Conservation (phyloP, 2,113 vertebrate species). For the Ancistrus triradiatus region DNA sequence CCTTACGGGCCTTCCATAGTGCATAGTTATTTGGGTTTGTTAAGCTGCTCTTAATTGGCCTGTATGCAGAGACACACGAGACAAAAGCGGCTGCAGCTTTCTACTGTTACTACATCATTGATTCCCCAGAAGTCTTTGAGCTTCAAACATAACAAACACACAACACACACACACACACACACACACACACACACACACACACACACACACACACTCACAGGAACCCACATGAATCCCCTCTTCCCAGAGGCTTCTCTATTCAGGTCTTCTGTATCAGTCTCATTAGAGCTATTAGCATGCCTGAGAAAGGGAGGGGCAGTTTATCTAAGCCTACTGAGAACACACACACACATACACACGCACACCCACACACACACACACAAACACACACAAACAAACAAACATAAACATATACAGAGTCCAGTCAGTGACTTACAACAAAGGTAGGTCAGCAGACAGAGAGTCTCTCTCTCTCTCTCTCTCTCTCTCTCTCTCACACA, state of each 20-base stretch:
- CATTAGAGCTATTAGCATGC: constrained; percentile 49
- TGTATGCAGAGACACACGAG: no score
- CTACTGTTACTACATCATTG: constrained; percentile 27
- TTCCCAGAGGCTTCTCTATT: constrained; percentile 35
- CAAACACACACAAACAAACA: no score
- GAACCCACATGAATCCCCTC: no score
- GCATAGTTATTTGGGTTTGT: no score
- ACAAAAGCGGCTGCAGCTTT: constrained; percentile 3
- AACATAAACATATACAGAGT: constrained; percentile 19
- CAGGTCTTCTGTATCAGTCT: constrained; percentile 32
- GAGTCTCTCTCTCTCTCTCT: constrained; percentile 8
- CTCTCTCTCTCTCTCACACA: constrained; percentile 2
- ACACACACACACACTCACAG: constrained; percentile 20
- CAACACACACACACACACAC: constrained; percentile 26
- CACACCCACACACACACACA: constrained; percentile 22
- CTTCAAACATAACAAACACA: constrained; percentile 24
- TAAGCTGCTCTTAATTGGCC: no score
- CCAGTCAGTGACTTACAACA: constrained; percentile 18
- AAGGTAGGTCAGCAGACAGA: constrained; percentile 17
- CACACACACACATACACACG: constrained; percentile 23
- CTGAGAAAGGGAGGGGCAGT: constrained; percentile 40
- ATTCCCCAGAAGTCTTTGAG: constrained; percentile 32
- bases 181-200: constrained; percentile 26
- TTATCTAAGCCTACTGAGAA: constrained; percentile 45
- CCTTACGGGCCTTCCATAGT: no score